phyloP scores from a whole-genome alignment of 2,113 vertebrate species.

The Rhinichthys klamathensis region DNA sequence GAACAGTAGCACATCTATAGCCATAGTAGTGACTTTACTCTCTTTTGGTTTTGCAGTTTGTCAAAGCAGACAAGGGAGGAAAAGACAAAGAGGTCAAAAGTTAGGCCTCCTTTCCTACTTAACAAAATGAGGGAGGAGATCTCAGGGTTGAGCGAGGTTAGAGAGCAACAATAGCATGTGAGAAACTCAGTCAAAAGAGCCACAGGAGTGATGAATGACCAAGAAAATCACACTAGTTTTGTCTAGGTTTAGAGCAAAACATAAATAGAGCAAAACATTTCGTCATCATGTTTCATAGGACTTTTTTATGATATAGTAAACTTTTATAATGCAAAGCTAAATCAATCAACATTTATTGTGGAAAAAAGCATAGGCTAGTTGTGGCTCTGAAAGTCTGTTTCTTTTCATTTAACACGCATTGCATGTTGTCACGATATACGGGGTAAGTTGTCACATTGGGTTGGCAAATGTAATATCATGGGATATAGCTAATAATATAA shows the following conservation, averaged over 20 bases:
- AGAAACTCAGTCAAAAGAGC: conserved; percentile 1
- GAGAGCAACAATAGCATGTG: conserved; percentile 17
- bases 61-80: neutral
- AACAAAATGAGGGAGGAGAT: neutral
- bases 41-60: neutral
- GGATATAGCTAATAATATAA: neutral
- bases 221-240: neutral
- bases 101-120: neutral
- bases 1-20: too few relatives aligned
- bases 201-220: conserved; percentile 6
- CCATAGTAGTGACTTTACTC: too few relatives aligned
- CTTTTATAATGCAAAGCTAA: neutral
- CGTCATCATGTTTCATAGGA: neutral
- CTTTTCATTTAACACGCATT: neutral
- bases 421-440: neutral
- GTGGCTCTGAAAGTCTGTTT: neutral
- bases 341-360: conserved; percentile 28
- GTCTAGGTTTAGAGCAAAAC: neutral
- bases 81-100: conserved; percentile 5
- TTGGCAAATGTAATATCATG: neutral
- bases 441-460: neutral
- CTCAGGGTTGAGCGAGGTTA: conserved; percentile 8
- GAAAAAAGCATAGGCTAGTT: neutral
- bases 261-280: conserved; percentile 1
- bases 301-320: conserved; percentile 19